phyloP scores from a whole-genome alignment of 1,140 invertebrate genomes.

The Cecropterus lyciades region DNA sequence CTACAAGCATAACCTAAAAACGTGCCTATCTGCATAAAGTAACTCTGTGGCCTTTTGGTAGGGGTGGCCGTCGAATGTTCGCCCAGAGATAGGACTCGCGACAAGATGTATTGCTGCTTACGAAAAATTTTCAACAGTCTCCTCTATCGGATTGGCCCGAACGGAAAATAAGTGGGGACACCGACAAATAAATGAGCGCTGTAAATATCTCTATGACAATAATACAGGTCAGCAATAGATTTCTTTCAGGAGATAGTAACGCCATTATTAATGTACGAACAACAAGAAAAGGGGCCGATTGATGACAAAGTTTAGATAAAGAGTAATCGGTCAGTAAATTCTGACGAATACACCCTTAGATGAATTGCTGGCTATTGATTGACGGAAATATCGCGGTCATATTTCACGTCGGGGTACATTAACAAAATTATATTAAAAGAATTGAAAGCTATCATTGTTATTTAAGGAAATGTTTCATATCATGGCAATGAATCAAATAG shows the following conservation, averaged over 20 bases:
- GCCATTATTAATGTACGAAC: slow-evolving; percentile 77
- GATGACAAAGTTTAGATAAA: slow-evolving; percentile 59
- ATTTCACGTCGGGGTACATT: not conserved
- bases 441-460: not conserved
- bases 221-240: slow-evolving; percentile 84
- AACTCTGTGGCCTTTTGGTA: slow-evolving; percentile 62
- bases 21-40: slow-evolving; percentile 27
- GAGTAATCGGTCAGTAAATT: slow-evolving; percentile 22
- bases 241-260: slow-evolving; percentile 70
- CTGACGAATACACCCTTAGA: not conserved
- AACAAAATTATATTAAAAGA: slow-evolving; percentile 1
- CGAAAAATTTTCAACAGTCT: slow-evolving; percentile 81
- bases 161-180: slow-evolving; percentile 82
- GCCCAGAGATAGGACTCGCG: slow-evolving; percentile 75
- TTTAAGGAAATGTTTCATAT: no score
- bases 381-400: not conserved
- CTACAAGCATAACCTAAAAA: not conserved
- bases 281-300: slow-evolving; percentile 73
- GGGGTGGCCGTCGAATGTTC: slow-evolving; percentile 78
- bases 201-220: slow-evolving; percentile 83
- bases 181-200: slow-evolving; percentile 78
- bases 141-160: slow-evolving; percentile 79
- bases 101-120: slow-evolving; percentile 82
- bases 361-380: slow-evolving; percentile 15
- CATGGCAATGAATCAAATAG: no score